Evolutionary conservation across 2,113 vertebrate genomes (phyloP), one percentile per base, ranked within the genome.

Genomic region (Crotalus horridus): DNA sequence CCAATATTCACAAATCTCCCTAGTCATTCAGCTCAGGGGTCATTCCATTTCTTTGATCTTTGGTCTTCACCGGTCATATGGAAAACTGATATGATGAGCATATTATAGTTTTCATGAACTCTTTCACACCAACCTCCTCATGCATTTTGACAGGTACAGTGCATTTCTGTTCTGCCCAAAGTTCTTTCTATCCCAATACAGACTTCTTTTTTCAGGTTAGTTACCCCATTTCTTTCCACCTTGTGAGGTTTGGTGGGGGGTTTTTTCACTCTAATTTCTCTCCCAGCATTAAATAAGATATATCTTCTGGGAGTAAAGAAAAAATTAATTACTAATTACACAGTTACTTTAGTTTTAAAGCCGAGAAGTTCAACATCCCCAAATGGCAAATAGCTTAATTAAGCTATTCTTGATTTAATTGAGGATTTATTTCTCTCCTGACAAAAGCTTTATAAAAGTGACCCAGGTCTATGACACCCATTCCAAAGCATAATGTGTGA

Each of bases 321-420:
- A 94, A 95, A 81, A 97, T 96, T 96, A 97, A 96, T 96, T 95
- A 91, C 95, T 97, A 97, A 97, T 97, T 97, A 96, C 94, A 97
- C 90, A 97, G 93, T 94, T 94, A 94, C 93, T 95, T 96, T 96
- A 95, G 95, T 53, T 94, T 95, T 91, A 26, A 92, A 97, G 91
- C 93, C 95, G 93, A 91, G 89, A 96, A 91, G 88, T 91, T 96
- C 91, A 94, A 64, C 87, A 46, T 81, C 56, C 24, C 81, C 81
- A 91, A 94, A 90, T 88, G 94, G 87, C 91, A 90, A 48, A 29
- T 85, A 0, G 29, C 92, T 95, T 96, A 96, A 96, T 94, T 95
- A 95, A 95, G 93, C 91, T 26, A 53, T 89, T 93, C 93, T 61
- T 89, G 51, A 89, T 89, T 93, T 93, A 95, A 96, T 1, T 0